Percentiles rank a stretch among this genome's conserved stretches.
These are phyloP conservation scores for Hippocampus zosterae DNA, from an alignment of 2,113 vertebrate genomes.

Conservation along the genomic window DNA sequence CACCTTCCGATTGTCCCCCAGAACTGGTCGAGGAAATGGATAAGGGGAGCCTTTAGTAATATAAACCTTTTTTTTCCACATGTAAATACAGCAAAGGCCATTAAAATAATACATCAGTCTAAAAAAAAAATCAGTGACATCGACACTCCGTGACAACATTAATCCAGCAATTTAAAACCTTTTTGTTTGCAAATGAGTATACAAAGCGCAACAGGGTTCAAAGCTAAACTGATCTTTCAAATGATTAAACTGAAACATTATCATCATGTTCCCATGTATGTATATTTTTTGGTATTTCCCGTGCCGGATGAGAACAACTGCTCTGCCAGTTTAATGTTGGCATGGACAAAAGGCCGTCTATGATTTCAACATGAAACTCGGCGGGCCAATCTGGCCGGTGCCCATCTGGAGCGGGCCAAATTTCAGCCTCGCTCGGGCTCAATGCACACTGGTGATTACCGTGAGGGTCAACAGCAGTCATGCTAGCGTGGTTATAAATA, in stretches of 20 bases:
- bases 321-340: conserved; percentile 75
- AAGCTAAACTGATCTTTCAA: conserved; percentile 69
- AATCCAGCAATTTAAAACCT: conserved; percentile 58
- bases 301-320: conserved; percentile 70
- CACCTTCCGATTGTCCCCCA: too few relatives aligned
- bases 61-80: too few relatives aligned
- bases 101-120: conserved; percentile 36
- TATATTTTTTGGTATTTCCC: conserved; percentile 23
- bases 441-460: conserved; percentile 78
- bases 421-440: conserved; percentile 75
- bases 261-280: conserved; percentile 50
- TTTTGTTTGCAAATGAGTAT: conserved; percentile 53
- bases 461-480: conserved; percentile 72
- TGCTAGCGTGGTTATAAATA: conserved; percentile 84
- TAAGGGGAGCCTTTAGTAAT: too few relatives aligned
- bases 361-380: conserved; percentile 75
- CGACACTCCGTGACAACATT: conserved; percentile 49
- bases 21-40: too few relatives aligned
- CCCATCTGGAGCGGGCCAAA: conserved; percentile 77
- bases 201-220: conserved; percentile 61
- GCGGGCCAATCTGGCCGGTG: conserved; percentile 73
- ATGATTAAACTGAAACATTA: conserved; percentile 71
- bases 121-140: conserved; percentile 52
- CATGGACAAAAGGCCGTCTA: conserved; percentile 70
- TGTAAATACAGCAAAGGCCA: too few relatives aligned